Conservation (phyloP, 1,140 invertebrate species). For the Penaeus vannamei region DNA sequence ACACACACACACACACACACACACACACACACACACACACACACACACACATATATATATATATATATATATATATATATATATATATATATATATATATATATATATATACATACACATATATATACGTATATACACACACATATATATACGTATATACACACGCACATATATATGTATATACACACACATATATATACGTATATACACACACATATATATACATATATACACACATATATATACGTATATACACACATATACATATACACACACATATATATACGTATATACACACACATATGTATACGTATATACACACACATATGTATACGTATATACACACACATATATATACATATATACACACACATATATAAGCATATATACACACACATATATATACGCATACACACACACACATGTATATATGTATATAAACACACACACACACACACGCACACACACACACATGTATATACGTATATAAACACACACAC, state of each 20-base stretch:
- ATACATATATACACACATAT: no score
- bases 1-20: no score
- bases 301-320: not conserved
- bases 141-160: not conserved
- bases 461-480: slow-evolving; percentile 7
- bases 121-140: not conserved
- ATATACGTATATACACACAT: slow-evolving; percentile 6
- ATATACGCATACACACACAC: slow-evolving; percentile 4
- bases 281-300: slow-evolving; percentile 8
- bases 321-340: slow-evolving; percentile 28
- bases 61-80: not conserved
- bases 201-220: not conserved
- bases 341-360: slow-evolving; percentile 21
- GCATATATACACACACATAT: no score
- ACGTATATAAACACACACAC: not conserved
- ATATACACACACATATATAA: no score
- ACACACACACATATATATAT: not conserved
- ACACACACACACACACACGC: not conserved
- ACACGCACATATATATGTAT: not conserved
- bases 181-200: not conserved
- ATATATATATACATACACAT: not conserved
- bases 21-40: no score
- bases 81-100: not conserved
- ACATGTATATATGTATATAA: slow-evolving; percentile 22
- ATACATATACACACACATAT: slow-evolving; percentile 2